A percentile compares a stretch with the other conserved stretches of the same genome.
phyloP scores from a whole-genome alignment of 35 echinoderm and acorn worm genomes.

The Chiridota heheva region DNA sequence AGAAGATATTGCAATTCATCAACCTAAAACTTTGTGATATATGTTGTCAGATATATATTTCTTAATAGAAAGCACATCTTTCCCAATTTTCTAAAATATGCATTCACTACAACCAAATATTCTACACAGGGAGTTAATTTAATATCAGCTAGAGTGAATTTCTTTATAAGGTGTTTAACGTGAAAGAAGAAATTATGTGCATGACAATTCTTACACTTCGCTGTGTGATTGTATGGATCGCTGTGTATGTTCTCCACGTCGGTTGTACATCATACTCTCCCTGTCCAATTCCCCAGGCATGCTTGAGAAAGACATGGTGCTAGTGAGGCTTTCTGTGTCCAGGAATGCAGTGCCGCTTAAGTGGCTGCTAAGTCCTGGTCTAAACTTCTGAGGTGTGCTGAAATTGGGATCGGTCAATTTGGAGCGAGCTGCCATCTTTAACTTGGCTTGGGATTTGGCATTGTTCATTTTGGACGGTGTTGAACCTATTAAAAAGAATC shows the following conservation, averaged over 20 bases:
- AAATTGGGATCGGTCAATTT: slow-evolving; percentile 44
- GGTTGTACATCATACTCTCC: slow-evolving; percentile 12
- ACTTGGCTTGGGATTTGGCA: slow-evolving; percentile 50
- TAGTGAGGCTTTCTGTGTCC: slow-evolving; percentile 83
- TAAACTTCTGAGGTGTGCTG: slow-evolving; percentile 31
- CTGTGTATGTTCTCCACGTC: slow-evolving; percentile 25
- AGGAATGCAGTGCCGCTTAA: slow-evolving; percentile 92
- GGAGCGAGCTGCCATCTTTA: slow-evolving; percentile 49
- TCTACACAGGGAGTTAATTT: too few relatives aligned
- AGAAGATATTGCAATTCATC: too few relatives aligned
- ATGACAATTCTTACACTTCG: slow-evolving; percentile 75
- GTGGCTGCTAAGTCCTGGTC: slow-evolving; percentile 68
- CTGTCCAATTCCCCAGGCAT: slow-evolving; percentile 82
- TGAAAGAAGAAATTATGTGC: background rate
- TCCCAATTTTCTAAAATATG: too few relatives aligned
- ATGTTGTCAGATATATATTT: too few relatives aligned
- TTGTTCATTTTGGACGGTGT: too few relatives aligned
- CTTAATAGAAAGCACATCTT: too few relatives aligned
- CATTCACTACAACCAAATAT: too few relatives aligned
- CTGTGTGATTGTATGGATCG: slow-evolving; percentile 65
- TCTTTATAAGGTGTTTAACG: background rate
- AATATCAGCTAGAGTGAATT: too few relatives aligned
- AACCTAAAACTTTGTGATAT: too few relatives aligned
- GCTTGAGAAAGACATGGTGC: slow-evolving; percentile 90
- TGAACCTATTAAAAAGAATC: too few relatives aligned